A percentile compares a stretch with the other conserved stretches of the same genome.
Evolutionary conservation across 23 tunicate species (phyloP).

Genomic region (Phallusia fumigata): DNA sequence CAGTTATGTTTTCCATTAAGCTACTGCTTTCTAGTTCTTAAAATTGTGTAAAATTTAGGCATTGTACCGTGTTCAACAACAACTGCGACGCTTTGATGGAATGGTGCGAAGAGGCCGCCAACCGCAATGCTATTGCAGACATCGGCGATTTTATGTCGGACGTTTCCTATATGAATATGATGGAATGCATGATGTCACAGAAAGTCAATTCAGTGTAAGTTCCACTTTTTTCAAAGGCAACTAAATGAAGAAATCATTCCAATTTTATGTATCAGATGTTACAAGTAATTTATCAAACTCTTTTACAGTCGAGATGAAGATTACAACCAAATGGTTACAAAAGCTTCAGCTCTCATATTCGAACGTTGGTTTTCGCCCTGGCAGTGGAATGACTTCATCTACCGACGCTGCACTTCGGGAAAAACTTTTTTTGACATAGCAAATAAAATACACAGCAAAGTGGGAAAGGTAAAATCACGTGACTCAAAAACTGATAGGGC

Average conservation of each 20-base stretch:
- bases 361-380: neutral
- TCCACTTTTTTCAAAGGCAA: no score
- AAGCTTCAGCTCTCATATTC: constrained; percentile 1
- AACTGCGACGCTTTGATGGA: constrained; percentile 10
- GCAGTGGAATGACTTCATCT: constrained; percentile 14
- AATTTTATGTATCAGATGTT: no score
- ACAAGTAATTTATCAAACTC: neutral
- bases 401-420: neutral
- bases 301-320: neutral
- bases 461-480: neutral
- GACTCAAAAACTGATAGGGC: no score
- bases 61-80: constrained; percentile 24
- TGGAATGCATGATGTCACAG: constrained; percentile 66
- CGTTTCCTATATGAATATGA: constrained; percentile 28
- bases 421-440: neutral
- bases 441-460: neutral
- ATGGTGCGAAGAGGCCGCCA: constrained; percentile 17
- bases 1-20: no score
- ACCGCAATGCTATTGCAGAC: neutral
- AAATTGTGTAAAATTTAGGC: no score
- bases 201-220: constrained; percentile 5
- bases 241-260: no score
- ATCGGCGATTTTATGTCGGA: constrained; percentile 3
- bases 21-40: no score
- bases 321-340: neutral